A percentile compares a stretch with the other conserved stretches of the same genome.
Evolutionary conservation across 2,797 vertebrate species (phyloP).

Genomic region (Eidolon dupreanum): DNA sequence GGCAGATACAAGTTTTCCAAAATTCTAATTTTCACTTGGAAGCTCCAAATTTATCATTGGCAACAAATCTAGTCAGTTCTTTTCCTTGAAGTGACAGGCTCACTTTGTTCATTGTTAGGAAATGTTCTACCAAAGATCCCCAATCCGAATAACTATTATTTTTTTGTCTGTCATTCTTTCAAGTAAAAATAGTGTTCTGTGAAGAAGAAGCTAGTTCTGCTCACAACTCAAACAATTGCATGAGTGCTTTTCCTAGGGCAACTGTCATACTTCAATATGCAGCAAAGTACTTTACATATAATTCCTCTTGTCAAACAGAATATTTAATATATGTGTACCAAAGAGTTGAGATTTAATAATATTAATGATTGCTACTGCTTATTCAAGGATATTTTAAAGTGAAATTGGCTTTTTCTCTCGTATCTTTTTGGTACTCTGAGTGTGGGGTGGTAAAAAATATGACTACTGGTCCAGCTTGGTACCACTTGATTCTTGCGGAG

Average conservation of each 20-base stretch:
- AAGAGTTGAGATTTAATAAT: neutral
- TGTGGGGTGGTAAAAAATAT: neutral
- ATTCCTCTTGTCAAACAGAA: neutral
- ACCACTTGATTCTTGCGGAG: neutral
- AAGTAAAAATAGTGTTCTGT: constrained; percentile 13
- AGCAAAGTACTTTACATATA: neutral
- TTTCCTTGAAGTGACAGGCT: neutral
- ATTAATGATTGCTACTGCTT: neutral
- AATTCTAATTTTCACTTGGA: constrained; percentile 18
- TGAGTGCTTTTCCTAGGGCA: neutral
- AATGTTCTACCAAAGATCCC: neutral
- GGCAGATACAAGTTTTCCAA: neutral
- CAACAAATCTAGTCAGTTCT: neutral
- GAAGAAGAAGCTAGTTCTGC: neutral
- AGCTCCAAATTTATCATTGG: neutral
- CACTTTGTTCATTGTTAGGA: neutral
- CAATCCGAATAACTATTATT: constrained; percentile 6
- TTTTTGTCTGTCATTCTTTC: constrained; percentile 33
- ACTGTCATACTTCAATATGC: neutral
- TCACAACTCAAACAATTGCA: neutral
- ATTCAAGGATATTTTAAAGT: neutral
- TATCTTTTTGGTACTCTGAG: neutral
- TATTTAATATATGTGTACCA: neutral
- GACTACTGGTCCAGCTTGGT: neutral
- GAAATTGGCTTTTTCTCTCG: neutral